These are phyloP conservation scores for Gambusia affinis DNA, from an alignment of 2,113 vertebrate species.

Conservation along the genomic window DNA sequence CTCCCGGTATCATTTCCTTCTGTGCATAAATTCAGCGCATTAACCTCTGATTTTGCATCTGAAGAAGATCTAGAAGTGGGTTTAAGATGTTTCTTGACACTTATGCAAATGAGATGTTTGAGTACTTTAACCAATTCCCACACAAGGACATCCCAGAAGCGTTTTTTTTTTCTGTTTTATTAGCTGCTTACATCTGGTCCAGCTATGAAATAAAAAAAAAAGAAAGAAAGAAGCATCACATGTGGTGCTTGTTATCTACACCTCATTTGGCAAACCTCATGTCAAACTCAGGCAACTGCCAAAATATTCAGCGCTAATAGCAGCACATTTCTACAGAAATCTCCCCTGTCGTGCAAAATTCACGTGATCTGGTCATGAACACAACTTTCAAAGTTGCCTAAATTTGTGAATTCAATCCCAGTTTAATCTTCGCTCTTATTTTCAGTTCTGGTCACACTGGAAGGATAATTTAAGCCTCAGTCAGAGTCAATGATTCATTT, in stretches of 20 bases:
- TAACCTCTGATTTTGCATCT: too few species aligned
- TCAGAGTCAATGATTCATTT: neutral
- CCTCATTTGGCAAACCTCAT: neutral
- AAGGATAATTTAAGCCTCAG: neutral
- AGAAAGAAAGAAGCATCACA: slow-evolving; percentile 1
- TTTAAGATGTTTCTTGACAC: neutral
- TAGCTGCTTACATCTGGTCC: slow-evolving; percentile 10
- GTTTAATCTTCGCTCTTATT: too few species aligned
- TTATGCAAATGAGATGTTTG: neutral
- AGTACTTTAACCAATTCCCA: neutral
- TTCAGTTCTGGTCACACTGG: slow-evolving; percentile 22
- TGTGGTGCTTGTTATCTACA: slow-evolving; percentile 18
- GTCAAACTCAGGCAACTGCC: slow-evolving; percentile 28
- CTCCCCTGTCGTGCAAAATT: slow-evolving; percentile 28
- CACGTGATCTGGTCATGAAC: slow-evolving; percentile 33
- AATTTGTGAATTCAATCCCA: too few species aligned
- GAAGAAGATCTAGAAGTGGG: neutral
- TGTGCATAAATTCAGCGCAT: too few species aligned
- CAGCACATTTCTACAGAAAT: neutral
- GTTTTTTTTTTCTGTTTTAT: neutral
- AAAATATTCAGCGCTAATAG: slow-evolving; percentile 46
- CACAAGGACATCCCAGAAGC: slow-evolving; percentile 8
- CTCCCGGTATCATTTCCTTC: too few species aligned
- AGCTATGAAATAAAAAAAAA: slow-evolving; percentile 1
- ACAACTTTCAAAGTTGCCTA: neutral